phyloP scores from a whole-genome alignment of 2,113 vertebrate genomes.

The Thamnophis sirtalis region DNA sequence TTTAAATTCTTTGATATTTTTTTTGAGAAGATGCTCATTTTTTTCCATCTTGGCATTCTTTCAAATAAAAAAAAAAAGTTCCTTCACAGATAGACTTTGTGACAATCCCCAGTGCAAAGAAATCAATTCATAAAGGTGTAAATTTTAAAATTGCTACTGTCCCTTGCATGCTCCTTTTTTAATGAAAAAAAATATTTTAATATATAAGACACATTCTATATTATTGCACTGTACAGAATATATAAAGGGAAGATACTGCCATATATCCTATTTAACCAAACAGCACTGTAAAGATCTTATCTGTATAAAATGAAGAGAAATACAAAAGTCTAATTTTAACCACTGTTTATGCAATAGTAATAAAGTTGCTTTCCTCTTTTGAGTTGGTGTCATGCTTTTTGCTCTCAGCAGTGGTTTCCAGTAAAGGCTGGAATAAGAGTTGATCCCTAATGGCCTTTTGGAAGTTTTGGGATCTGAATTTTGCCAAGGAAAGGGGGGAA shows the following conservation, averaged over 20 bases:
- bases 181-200: slow-evolving; percentile 52
- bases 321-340: slow-evolving; percentile 71
- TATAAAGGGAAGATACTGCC: slow-evolving; percentile 77
- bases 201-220: slow-evolving; percentile 37
- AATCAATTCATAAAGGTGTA: slow-evolving; percentile 62
- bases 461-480: neutral
- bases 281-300: slow-evolving; percentile 88
- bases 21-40: slow-evolving; percentile 27
- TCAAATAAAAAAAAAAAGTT: slow-evolving; percentile 38
- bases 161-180: slow-evolving; percentile 79
- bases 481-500: neutral
- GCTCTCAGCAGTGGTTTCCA: neutral
- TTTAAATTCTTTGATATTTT: slow-evolving; percentile 8
- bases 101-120: slow-evolving; percentile 18
- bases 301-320: slow-evolving; percentile 80
- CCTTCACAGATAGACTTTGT: slow-evolving; percentile 51
- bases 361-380: slow-evolving; percentile 77
- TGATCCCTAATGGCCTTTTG: neutral
- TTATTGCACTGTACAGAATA: slow-evolving; percentile 77
- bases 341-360: slow-evolving; percentile 95
- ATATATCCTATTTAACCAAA: slow-evolving; percentile 76
- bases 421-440: neutral
- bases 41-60: slow-evolving; percentile 28
- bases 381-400: slow-evolving; percentile 39
- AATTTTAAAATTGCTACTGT: slow-evolving; percentile 78